Evolutionary conservation across 2,797 vertebrate genomes (phyloP).

Genomic region (Echiichthys vipera): DNA sequence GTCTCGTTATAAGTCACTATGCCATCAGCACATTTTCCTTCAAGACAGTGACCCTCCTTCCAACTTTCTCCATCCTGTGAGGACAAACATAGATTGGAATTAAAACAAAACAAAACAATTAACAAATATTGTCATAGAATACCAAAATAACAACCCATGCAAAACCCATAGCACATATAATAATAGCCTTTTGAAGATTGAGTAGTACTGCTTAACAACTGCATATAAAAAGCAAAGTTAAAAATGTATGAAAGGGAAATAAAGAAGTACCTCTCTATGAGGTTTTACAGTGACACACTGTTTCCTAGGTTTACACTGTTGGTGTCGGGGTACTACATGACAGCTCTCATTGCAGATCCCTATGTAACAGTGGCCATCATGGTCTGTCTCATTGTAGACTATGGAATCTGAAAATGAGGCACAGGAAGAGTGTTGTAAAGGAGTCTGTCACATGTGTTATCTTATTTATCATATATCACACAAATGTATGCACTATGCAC

Average conservation of each 20-base stretch:
- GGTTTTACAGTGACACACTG: conserved; percentile 15
- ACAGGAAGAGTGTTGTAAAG: neutral
- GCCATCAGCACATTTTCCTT: conserved; percentile 80
- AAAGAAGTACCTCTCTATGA: conserved; percentile 44
- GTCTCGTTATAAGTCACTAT: conserved; percentile 46
- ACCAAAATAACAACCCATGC: too few relatives aligned
- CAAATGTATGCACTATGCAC: neutral
- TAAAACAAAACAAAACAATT: too few relatives aligned
- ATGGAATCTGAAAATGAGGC: conserved; percentile 66
- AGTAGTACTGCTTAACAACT: neutral
- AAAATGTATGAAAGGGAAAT: neutral
- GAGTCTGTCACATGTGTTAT: neutral
- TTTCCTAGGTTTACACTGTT: fast-evolving
- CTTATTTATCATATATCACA: neutral
- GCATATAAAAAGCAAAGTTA: neutral
- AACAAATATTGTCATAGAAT: neutral
- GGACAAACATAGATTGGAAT: conserved; percentile 6
- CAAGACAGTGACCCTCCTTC: conserved; percentile 79
- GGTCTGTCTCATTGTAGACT: conserved; percentile 80
- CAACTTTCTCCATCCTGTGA: conserved; percentile 85
- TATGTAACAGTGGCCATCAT: conserved; percentile 76
- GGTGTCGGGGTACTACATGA: conserved; percentile 26
- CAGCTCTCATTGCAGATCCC: conserved; percentile 74
- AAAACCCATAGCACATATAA: neutral
- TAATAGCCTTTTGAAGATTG: neutral